Evolutionary conservation across 2,888 invertebrate genomes (phyloP), one percentile per base, ranked within the genome.

Genomic region (Drosophila tanythrix): DNA sequence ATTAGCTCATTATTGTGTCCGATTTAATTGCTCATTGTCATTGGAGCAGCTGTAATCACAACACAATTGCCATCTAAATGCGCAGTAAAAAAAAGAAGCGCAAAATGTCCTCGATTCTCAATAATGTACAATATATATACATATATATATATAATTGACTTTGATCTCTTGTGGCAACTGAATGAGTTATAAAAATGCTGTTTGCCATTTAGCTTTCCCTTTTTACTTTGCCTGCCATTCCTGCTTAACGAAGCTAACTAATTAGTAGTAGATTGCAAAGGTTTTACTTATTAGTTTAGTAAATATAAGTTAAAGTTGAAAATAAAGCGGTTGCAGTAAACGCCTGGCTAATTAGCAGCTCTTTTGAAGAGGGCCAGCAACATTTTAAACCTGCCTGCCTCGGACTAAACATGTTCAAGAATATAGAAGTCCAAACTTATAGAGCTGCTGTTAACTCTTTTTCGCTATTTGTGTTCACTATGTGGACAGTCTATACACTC

Each of bases 21-120:
- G 56, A 76, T 82, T 85, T 79, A 76, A 84, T 88, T 81, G 74
- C 76, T 80, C 76, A 84, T 84, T 84, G 84, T 79, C 88, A 78
- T 51, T 70, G 53, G 61, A 58, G 57, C 51, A 56, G 58, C 40
- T 70, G 59, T 74, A 80, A 77, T 74, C 81, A 63, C 60, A 72
- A 27, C 58, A 46, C 72, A 64, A 73, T 79, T 79, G 76, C 62
- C 78, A 72, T 62, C 78, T 56, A 70, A 84, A 57, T 84, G 88
- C 83, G 83, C 83, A 84, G 67, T 88, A 33, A 25, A 43, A 66
- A 38, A 13, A 18, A 6, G 27, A 10, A 1, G 18, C 33, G 21
- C 25, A 15, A 40, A 53, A 63, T 57, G 70, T 55, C 53, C 58
- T 52, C 70, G 60, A 53, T 63, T 52, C 36, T 27, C 33, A 35